Percentiles rank a stretch among this genome's conserved stretches.
phyloP scores from a whole-genome alignment of 2,797 vertebrate genomes.

The Acanthornis magna region DNA sequence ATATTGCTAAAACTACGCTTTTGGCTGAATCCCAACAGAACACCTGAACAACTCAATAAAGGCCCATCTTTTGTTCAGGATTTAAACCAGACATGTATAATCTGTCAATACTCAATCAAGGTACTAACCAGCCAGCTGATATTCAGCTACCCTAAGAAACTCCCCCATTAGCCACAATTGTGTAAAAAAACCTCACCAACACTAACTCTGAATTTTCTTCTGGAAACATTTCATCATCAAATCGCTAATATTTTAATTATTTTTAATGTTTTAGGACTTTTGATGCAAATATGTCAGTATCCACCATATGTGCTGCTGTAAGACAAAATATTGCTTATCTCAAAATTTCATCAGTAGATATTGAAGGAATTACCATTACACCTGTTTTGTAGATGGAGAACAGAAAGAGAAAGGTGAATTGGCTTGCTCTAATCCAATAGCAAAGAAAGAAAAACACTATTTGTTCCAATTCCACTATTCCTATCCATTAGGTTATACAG shows the following conservation, averaged over 20 bases:
- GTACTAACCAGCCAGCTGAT: neutral
- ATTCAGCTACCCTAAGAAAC: neutral
- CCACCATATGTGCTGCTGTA: rapidly evolving
- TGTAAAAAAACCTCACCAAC: neutral
- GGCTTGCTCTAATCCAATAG: neutral
- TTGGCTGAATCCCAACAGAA: neutral
- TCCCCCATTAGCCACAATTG: neutral
- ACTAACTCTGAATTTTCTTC: neutral
- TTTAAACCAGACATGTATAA: neutral
- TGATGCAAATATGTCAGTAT: neutral
- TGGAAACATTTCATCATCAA: neutral
- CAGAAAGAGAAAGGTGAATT: neutral
- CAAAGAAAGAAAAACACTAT: neutral
- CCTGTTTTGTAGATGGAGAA: neutral
- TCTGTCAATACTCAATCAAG: neutral
- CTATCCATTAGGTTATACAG: neutral
- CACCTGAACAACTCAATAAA: neutral
- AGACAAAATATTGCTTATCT: neutral
- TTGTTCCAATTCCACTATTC: neutral
- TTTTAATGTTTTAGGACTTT: neutral
- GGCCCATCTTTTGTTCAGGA: neutral
- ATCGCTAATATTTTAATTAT: neutral
- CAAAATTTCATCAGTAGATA: neutral
- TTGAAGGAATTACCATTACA: neutral
- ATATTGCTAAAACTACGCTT: neutral